These are phyloP conservation scores for Actinia equina DNA, from an alignment of 64 coral and sea anemone species.

Conservation along the genomic window DNA sequence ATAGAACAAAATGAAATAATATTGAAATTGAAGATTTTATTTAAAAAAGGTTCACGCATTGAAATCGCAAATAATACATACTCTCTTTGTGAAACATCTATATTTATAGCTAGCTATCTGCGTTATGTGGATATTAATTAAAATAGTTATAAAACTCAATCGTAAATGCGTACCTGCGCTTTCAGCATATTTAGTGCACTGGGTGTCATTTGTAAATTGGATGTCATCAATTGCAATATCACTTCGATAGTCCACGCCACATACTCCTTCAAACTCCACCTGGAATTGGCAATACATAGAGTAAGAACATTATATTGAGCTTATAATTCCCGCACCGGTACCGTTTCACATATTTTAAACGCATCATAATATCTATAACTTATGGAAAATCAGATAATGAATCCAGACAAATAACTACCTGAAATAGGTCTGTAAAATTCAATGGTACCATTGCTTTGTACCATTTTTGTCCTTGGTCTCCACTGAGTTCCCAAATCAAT, in stretches of 20 bases:
- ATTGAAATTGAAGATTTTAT: too few species aligned
- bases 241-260: slow-evolving; percentile 31
- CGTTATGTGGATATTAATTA: too few species aligned
- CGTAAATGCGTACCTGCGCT: slow-evolving; percentile 33
- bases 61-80: too few species aligned
- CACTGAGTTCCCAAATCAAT: slow-evolving; percentile 57
- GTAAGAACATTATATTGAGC: not conserved
- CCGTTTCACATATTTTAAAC: not conserved
- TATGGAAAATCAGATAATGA: not conserved
- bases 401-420: slow-evolving; percentile 21
- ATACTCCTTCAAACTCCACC: slow-evolving; percentile 70
- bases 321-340: not conserved
- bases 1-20: too few species aligned
- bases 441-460: slow-evolving; percentile 68
- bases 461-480: slow-evolving; percentile 78
- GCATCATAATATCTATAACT: not conserved
- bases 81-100: too few species aligned
- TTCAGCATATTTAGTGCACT: slow-evolving; percentile 41
- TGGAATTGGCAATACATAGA: not conserved
- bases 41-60: too few species aligned
- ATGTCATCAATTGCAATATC: slow-evolving; percentile 90
- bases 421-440: slow-evolving; percentile 40
- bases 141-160: too few species aligned
- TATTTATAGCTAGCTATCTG: too few species aligned
- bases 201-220: slow-evolving; percentile 34